Evolutionary conservation across 1,140 invertebrate genomes (phyloP).

Genomic region (Muscidifurax raptorellus): DNA sequence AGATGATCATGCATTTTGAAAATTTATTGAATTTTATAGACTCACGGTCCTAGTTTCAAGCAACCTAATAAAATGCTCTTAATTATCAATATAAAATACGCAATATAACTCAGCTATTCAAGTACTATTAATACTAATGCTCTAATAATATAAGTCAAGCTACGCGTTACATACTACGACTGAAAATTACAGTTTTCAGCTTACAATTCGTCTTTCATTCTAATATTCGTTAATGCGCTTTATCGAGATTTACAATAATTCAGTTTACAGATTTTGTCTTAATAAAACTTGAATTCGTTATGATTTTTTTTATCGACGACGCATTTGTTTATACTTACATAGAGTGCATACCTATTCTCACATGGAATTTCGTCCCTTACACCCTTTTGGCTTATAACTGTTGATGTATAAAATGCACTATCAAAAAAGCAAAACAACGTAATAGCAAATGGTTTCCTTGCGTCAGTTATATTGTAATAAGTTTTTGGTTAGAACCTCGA

Average conservation of each 20-base stretch:
- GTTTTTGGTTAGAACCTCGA: conserved; percentile 33
- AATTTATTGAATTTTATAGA: neutral
- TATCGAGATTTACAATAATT: neutral
- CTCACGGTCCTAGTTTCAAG: neutral
- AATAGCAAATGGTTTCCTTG: conserved; percentile 38
- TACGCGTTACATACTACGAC: too few species aligned
- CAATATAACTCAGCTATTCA: too few species aligned
- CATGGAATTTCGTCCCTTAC: neutral
- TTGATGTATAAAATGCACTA: conserved; percentile 43
- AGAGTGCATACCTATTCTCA: neutral
- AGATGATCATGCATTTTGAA: neutral
- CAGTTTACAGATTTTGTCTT: neutral
- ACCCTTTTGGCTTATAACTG: conserved; percentile 48
- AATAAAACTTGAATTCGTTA: neutral
- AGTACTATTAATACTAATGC: neutral
- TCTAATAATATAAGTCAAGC: too few species aligned
- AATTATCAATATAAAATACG: neutral
- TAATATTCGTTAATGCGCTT: neutral
- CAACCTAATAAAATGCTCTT: neutral
- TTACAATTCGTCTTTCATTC: too few species aligned
- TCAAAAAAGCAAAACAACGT: conserved; percentile 25
- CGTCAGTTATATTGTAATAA: conserved; percentile 46
- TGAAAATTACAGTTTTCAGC: too few species aligned
- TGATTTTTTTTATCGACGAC: too few species aligned
- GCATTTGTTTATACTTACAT: neutral